Base-by-base conservation (phyloP, 2,113 vertebrate species). In the Ondatra zibethicus region DNA sequence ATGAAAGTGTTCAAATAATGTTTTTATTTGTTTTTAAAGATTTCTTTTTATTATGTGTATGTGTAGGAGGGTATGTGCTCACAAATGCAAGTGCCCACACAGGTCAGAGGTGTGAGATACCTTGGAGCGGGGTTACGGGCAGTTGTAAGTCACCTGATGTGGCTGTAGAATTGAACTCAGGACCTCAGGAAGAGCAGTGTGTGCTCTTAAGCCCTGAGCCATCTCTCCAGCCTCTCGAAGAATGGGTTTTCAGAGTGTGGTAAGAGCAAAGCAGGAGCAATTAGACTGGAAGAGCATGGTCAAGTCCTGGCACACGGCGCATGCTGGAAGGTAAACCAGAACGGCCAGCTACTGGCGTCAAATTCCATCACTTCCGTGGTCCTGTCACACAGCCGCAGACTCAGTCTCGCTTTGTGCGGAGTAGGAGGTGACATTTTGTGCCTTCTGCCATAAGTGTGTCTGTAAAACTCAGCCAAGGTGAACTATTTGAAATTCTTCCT, bases 401-500 rank as follows among this genome's bases (percentile, higher is more conserved):
- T 29, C 27, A 33, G 11, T 55, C 73, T 87, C 42, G 36, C 70
- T 70, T 70, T 7, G 2, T 42, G 39, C 73, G 17, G 33, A 13
- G 3, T 2, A 21, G 47, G 8, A 45, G 81, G 16, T 5, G 29
- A 45, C 13, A 5, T 68, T 31, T 31, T 73, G 17, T 16, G 50
- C 45, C 52, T 2, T 65, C 76, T 25, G 75, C 16, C 6, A 52
- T 11, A 70, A 55, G 25, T 31, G 33, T 63, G 78, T 90, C 39
- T 23, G 16, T 82, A 47, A 88, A 50, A 3, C 39, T 89, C 90
- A 47, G 61, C 29, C 33, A 61, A 89, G 66, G 82, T 55, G 73
- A 90, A 90, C n/a, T 70, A 88, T 65, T 75, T 89, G 66, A 27
- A 93, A 95, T 92, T 80, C 70, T 80, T 82, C 27, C 52, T 82